These are phyloP conservation scores for Huso huso DNA, from an alignment of 2,797 vertebrate genomes.

Conservation along the genomic window DNA sequence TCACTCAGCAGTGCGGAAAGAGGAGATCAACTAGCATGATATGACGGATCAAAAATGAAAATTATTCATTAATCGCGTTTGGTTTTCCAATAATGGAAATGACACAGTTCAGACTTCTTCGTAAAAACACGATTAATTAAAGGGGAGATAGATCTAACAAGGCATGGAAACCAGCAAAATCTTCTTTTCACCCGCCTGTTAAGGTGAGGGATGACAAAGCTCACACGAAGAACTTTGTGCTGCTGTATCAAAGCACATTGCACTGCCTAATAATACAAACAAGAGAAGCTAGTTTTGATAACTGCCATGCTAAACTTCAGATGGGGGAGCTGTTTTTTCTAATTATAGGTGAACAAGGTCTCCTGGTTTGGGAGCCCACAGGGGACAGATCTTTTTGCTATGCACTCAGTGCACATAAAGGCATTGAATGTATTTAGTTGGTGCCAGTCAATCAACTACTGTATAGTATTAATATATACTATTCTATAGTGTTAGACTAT, in stretches of 20 bases:
- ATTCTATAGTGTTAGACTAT: too few species aligned
- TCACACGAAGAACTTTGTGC: slow-evolving; percentile 44
- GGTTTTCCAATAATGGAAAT: slow-evolving; percentile 96
- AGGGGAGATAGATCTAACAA: slow-evolving; percentile 97
- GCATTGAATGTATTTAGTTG: too few species aligned
- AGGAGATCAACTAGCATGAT: slow-evolving; percentile 92
- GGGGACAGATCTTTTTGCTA: neutral
- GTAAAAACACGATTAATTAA: slow-evolving; percentile 99
- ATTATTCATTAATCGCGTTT: slow-evolving; percentile 95
- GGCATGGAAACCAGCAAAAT: slow-evolving; percentile 74
- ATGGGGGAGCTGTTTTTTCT: slow-evolving; percentile 2
- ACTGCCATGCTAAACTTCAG: neutral
- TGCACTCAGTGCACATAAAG: too few species aligned
- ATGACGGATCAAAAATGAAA: slow-evolving; percentile 96
- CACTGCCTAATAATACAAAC: slow-evolving; percentile 2
- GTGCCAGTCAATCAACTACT: too few species aligned
- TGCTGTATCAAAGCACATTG: slow-evolving; percentile 20
- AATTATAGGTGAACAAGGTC: neutral
- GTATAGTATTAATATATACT: too few species aligned
- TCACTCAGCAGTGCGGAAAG: slow-evolving; percentile 83
- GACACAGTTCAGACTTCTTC: slow-evolving; percentile 97
- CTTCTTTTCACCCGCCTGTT: slow-evolving; percentile 54
- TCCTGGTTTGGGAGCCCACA: neutral
- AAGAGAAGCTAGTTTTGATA: neutral
- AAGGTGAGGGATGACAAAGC: slow-evolving; percentile 57